Evolutionary conservation across 1,140 invertebrate genomes (phyloP), one percentile per base, ranked within the genome.

Genomic region (Drosophila equinoxialis): DNA sequence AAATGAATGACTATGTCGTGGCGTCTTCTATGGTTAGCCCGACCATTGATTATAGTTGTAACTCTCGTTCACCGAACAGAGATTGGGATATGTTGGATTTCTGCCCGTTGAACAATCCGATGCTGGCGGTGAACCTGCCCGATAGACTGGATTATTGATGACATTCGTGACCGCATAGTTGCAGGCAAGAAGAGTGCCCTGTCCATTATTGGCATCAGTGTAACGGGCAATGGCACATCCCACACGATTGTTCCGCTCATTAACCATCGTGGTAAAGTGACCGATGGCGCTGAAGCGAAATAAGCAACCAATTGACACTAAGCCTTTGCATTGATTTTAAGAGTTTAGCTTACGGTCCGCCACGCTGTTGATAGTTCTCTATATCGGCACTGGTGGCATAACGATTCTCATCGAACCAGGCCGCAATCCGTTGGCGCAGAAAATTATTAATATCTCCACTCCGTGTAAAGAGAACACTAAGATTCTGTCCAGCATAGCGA

Each of bases 121-220:
- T n/a, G 76, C 84, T 6, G 89, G 55, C 6, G 66, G 58, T 5
- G 66, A 0, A 2, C 84, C 84, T n/a, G 77, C 42, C 2, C 84
- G 67, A 45, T 91, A 91, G 0, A 91, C 68, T 6, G 84, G 79
- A 41, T 80, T 81, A 26, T 81, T 78, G 1, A 71, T 13, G 0
- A 91, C 74, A 68, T 91, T 91, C 0, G 89, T 91, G 1, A 80
- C 79, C 17, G 89, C 83, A 55, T 90, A 91, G 58, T 91, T 83
- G 62, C 89, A 91, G 23, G 65, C 84, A 37, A 90, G 58, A 6
- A 90, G 55, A 3, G 86, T 90, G 10, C 39, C 73, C 17, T 68
- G 64, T 3, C 65, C 45, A 7, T 71, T 73, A 3, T 60, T 51
- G 10, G 77, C 48, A 23, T 81, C 77, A 26, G 87, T 90, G 13